These are phyloP conservation scores for Nomada fabriciana DNA, from an alignment of 2,888 invertebrate genomes.

Conservation along the genomic window DNA sequence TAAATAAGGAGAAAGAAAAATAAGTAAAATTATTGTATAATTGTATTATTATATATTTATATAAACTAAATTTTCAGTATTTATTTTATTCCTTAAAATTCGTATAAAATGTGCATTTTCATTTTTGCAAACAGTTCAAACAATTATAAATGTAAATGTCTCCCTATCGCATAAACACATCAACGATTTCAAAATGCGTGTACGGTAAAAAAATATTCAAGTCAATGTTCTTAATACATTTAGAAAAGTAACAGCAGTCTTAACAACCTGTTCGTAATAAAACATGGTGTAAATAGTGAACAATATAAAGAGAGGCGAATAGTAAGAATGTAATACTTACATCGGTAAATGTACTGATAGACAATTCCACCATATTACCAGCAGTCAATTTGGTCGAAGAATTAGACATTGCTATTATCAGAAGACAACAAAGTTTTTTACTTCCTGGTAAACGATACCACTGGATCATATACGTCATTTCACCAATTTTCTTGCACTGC, in stretches of 20 bases:
- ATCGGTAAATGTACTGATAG: constrained; percentile 68
- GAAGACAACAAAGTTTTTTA: constrained; percentile 43
- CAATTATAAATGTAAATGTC: background rate
- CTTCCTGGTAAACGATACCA: constrained; percentile 69
- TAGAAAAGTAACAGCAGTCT: constrained; percentile 33
- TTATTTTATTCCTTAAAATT: background rate
- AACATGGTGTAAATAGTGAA: too few species aligned
- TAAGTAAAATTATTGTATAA: too few species aligned
- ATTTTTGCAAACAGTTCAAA: background rate
- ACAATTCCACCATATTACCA: constrained; percentile 74
- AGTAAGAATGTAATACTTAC: constrained; percentile 35
- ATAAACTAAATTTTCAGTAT: background rate
- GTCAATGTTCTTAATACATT: constrained; percentile 38
- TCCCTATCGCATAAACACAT: background rate
- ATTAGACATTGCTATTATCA: constrained; percentile 62
- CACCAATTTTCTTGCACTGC: constrained; percentile 67
- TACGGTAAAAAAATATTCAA: background rate
- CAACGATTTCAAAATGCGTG: background rate
- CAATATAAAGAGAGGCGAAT: too few species aligned
- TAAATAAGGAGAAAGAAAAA: too few species aligned
- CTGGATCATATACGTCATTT: constrained; percentile 68
- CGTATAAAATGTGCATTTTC: background rate
- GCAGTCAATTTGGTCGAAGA: constrained; percentile 70
- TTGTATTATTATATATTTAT: too few species aligned
- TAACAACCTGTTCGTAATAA: constrained; percentile 19